Percentiles rank a stretch among this genome's conserved stretches.
Evolutionary conservation across 2,888 invertebrate species (phyloP).

Genomic region (Lacanobia wlatinum): DNA sequence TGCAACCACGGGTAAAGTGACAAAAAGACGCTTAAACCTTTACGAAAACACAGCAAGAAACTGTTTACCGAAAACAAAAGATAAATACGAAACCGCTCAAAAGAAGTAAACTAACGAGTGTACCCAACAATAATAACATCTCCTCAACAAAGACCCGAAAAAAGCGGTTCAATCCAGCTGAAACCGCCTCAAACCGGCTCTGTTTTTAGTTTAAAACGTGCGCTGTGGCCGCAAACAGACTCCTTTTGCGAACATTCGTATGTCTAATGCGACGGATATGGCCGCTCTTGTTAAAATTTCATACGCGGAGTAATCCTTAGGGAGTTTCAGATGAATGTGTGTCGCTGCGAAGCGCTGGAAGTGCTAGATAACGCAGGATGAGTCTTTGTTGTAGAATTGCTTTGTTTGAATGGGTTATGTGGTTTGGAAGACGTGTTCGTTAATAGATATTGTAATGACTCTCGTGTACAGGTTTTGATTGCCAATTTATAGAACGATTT

Average conservation of each 20-base stretch:
- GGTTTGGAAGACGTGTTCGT: slow-evolving; percentile 15
- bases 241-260: slow-evolving; percentile 45
- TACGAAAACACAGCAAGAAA: slow-evolving; percentile 9
- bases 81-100: slow-evolving; percentile 29
- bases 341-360: slow-evolving; percentile 43
- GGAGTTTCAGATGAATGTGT: slow-evolving; percentile 38
- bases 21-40: background rate
- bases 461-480: slow-evolving; percentile 1
- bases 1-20: background rate
- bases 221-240: slow-evolving; percentile 28
- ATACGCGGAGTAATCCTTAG: slow-evolving; percentile 47
- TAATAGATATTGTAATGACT: slow-evolving; percentile 21
- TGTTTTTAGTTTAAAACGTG: slow-evolving; percentile 51
- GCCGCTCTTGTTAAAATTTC: slow-evolving; percentile 57
- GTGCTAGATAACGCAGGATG: slow-evolving; percentile 32
- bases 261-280: slow-evolving; percentile 49
- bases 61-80: slow-evolving; percentile 22
- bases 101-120: slow-evolving; percentile 45
- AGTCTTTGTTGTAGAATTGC: slow-evolving; percentile 42
- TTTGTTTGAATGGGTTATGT: slow-evolving; percentile 38
- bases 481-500: slow-evolving; percentile 17
- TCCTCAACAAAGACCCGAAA: slow-evolving; percentile 29
- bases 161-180: slow-evolving; percentile 34
- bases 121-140: slow-evolving; percentile 41
- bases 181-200: slow-evolving; percentile 45